Percentiles rank a stretch among this genome's conserved stretches.
phyloP scores from a whole-genome alignment of 30 jellyfish, hydroid and myxozoan genomes.

The Aurelia aurita complex sp. Pacific region DNA sequence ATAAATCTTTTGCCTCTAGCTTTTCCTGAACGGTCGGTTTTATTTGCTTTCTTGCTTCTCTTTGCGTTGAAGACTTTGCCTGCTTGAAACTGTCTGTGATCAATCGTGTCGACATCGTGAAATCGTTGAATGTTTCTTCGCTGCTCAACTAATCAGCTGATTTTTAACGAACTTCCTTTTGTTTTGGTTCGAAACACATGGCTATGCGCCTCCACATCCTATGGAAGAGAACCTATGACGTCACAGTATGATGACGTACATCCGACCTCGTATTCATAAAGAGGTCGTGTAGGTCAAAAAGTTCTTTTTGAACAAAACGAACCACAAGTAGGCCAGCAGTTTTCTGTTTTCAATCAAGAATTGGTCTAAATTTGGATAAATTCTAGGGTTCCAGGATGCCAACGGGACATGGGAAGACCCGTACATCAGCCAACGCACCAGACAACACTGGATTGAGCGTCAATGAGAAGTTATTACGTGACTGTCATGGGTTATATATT shows the following conservation, averaged over 20 bases:
- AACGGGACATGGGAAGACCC: conserved; percentile 63
- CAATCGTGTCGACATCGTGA: conserved; percentile 24
- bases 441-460: conserved; percentile 78
- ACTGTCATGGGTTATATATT: conserved; percentile 83
- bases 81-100: conserved; percentile 68
- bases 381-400: conserved; percentile 57
- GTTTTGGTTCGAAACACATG: no score
- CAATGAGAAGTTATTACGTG: conserved; percentile 82
- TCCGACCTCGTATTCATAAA: no score
- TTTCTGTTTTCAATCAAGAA: no score
- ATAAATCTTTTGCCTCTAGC: no score
- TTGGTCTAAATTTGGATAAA: no score
- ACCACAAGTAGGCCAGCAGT: no score
- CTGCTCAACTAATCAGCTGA: neutral
- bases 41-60: neutral
- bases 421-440: conserved; percentile 88
- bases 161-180: neutral
- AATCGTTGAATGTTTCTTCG: no score
- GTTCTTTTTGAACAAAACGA: no score
- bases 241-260: no score
- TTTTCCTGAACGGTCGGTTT: neutral
- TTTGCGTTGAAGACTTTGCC: conserved; percentile 4
- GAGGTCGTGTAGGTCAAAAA: no score
- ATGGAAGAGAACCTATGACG: no score
- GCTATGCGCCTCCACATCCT: no score